Base-by-base conservation (phyloP, 2,113 vertebrate species). In the Nibea coibor region DNA sequence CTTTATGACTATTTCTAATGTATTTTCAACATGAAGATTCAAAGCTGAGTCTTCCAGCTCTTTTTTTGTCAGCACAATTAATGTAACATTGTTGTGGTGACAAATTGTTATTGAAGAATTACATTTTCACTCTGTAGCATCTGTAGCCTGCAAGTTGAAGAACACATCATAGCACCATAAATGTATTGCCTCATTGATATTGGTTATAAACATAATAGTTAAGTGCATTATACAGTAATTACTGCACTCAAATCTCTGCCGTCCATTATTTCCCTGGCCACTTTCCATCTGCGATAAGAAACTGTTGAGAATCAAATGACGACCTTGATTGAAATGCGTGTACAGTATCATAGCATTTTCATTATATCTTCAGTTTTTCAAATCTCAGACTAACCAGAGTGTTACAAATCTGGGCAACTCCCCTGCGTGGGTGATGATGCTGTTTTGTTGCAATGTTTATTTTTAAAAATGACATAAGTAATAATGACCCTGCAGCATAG, bases 31-130 rank as follows among this genome's bases (percentile, higher is more conserved):
- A 62, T 71, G 62, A 64, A 73, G 81, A 66, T 64, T 54, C 63
- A 17, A 24, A 0, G 16, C 19, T 11, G 58, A 68, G 35, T 80
- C 22, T 70, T 66, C 8, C 26, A 63, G 71, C 45, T 31, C 53
- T 70, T 50, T 54, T 67, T 16, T 17, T 19, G 19, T 71, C 75
- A 57, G 16, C 72, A 59, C 72, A 22, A 35, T 63, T 56, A 2
- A 16, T 48, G n/a, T 69, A 42, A 75, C 58, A 66, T 63, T 68
- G 64, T 63, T 35, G 50, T 86, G 3, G 54, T 77, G 31, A 58
- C 22, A 76, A 50, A 39, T 70, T 39, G 45, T 64, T 54, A 57
- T 51, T 79, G 54, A 77, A 75, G 66, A 76, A 65, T 56, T 67
- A 19, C 4, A 3, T 61, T 51, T 74, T 62, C 5, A 51, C 66